Base-by-base conservation (phyloP, 1,140 invertebrate species). In the Temnothorax curvispinosus region DNA sequence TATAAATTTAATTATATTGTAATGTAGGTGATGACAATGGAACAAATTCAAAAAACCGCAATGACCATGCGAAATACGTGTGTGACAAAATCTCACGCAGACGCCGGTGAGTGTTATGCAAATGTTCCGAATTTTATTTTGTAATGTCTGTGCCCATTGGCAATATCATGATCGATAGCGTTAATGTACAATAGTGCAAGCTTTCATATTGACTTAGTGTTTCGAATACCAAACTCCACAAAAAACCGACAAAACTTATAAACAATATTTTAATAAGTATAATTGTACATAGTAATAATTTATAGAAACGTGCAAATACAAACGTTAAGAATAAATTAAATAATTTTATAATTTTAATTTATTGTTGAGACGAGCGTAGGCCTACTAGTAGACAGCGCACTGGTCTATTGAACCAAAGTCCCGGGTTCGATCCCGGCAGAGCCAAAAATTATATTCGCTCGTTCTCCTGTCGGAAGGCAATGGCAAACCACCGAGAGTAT, bases 1-100 rank as follows among this genome's bases (percentile, higher is more conserved):
- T 38, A 35, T 13, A 67, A 47, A 56, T 44, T 65, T 15, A 21
- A 47, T 56, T 47, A 58, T 81, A 52, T 32, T 62, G 1, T 47
- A 88, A 54, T 67, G 6, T 13, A 92, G 91, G 56, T 38, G 0
- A 76, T 92, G 64, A 87, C 85, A 0, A 47, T 50, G n/a, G 86
- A 92, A 8, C 92, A 93, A 60, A 86, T 93, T 65, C 56, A 90
- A 1, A 92, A 89, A 38, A 67, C 91, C 0, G 87, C 86, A 5
- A 56, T 6, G 15, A 64, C 62, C 5, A 18, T 93, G 13, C 78
- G 92, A 4, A 89, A 88, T 11, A 27, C 69, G 0, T 92, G 92
- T 41, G 15, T 65, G 32, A n/a, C 78, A 11, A 92, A 92, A 71
- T 56, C 65, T 21, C 84, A 82, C 1, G 72, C 62, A 2, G 56